phyloP scores from a whole-genome alignment of 2,797 vertebrate genomes.

The Antennarius maculatus region DNA sequence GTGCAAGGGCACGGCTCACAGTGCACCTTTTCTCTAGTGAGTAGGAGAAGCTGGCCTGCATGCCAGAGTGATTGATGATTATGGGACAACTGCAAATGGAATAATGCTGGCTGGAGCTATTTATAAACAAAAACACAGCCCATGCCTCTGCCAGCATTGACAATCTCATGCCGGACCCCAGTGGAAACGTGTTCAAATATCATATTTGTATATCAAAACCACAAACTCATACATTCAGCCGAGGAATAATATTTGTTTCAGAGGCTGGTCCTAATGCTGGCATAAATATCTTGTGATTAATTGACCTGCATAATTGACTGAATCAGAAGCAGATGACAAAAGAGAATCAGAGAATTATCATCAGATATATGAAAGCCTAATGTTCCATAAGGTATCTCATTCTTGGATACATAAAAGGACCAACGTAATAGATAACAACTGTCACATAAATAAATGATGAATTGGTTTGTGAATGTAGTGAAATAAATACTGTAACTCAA shows the following conservation, averaged over 20 bases:
- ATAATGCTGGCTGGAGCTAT: slow-evolving; percentile 82
- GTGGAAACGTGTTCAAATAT: slow-evolving; percentile 68
- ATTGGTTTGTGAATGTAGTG: slow-evolving; percentile 51
- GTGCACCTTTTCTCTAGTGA: slow-evolving; percentile 63
- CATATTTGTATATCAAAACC: slow-evolving; percentile 54
- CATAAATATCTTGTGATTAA: slow-evolving; percentile 73
- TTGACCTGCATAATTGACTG: slow-evolving; percentile 53
- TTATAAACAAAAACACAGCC: slow-evolving; percentile 83
- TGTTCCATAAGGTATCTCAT: slow-evolving; percentile 79
- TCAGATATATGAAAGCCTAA: slow-evolving; percentile 67
- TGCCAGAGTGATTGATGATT: slow-evolving; percentile 82
- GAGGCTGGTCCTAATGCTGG: slow-evolving; percentile 52
- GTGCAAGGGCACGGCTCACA: slow-evolving; percentile 69
- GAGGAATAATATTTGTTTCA: slow-evolving; percentile 54
- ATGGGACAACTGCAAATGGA: slow-evolving; percentile 78
- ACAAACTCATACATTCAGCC: slow-evolving; percentile 57
- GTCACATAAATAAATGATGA: slow-evolving; percentile 77
- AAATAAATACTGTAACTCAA: slow-evolving; percentile 63
- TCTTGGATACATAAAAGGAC: slow-evolving; percentile 71
- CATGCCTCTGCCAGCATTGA: slow-evolving; percentile 75
- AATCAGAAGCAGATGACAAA: slow-evolving; percentile 53
- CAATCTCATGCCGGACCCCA: slow-evolving; percentile 71
- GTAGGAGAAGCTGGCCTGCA: slow-evolving; percentile 52
- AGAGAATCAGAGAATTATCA: slow-evolving; percentile 38
- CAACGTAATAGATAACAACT: slow-evolving; percentile 74